Percentiles rank a stretch among this genome's conserved stretches.
Conservation (phyloP, 2,888 invertebrate species). For the Perizoma affinitatum region DNA sequence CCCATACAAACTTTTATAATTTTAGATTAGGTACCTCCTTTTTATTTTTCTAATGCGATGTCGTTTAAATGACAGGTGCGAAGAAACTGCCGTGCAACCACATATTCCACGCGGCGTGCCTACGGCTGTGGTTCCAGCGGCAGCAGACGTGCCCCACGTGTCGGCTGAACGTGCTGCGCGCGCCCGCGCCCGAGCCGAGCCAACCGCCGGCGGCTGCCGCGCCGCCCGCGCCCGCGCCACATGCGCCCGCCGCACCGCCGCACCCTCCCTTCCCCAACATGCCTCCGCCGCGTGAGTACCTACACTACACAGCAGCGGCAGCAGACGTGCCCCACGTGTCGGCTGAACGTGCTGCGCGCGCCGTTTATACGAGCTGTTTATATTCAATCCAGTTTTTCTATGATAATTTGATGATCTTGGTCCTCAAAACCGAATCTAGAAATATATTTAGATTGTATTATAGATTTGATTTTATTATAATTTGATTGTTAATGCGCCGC, state of each 20-base stretch:
- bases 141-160: conserved; percentile 99
- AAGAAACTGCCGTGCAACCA: conserved; percentile 99
- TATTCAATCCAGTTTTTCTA: too few species aligned
- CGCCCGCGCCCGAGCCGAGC: conserved; percentile 66
- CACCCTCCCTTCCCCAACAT: conserved; percentile 59
- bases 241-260: conserved; percentile 51
- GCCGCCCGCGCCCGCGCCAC: conserved; percentile 30
- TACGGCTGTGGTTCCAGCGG: conserved; percentile 99
- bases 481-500: too few species aligned
- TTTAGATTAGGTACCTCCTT: not conserved
- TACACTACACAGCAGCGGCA: conserved; percentile 90
- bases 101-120: conserved; percentile 98
- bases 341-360: conserved; percentile 90
- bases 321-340: conserved; percentile 99
- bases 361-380: too few species aligned
- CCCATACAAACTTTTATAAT: not conserved
- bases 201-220: conserved; percentile 41
- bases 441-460: too few species aligned
- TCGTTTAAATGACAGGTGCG: conserved; percentile 79
- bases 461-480: too few species aligned
- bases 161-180: conserved; percentile 91
- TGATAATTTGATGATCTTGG: too few species aligned
- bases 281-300: conserved; percentile 68
- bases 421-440: too few species aligned
- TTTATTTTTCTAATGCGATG: not conserved